Conservation (phyloP, 2,888 invertebrate genomes). For the Cheilosia grossa region DNA sequence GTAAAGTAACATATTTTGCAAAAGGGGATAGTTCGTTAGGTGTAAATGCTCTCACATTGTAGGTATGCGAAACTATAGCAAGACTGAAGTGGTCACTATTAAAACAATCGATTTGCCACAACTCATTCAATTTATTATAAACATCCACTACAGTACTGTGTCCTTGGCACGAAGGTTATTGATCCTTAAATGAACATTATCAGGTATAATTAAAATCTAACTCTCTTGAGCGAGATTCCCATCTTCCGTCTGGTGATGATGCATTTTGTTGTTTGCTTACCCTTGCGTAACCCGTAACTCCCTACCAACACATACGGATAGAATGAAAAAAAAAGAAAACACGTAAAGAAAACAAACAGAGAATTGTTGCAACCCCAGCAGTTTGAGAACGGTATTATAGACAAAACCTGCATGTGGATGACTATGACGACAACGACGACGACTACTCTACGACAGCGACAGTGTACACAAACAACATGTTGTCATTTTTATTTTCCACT, state of each 20-base stretch:
- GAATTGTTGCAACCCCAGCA: constrained; percentile 56
- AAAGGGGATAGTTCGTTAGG: too few species aligned
- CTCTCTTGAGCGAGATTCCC: constrained; percentile 39
- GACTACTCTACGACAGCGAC: not conserved
- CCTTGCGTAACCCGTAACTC: constrained; percentile 57
- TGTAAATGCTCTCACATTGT: too few species aligned
- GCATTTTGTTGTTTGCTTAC: constrained; percentile 57
- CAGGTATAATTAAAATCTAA: constrained; percentile 55
- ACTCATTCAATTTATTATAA: constrained; percentile 16
- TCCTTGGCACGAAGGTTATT: constrained; percentile 56
- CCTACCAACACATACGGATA: not conserved
- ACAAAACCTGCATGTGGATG: constrained; percentile 4
- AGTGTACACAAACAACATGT: constrained; percentile 62
- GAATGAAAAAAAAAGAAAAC: not conserved
- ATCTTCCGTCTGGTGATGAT: constrained; percentile 57
- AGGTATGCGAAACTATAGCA: not conserved
- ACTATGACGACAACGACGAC: too few species aligned
- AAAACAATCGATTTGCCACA: constrained; percentile 28
- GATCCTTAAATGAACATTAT: constrained; percentile 61
- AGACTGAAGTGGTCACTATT: constrained; percentile 5
- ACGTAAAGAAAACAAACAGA: constrained; percentile 14
- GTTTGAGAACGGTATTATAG: constrained; percentile 25
- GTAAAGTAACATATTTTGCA: too few species aligned
- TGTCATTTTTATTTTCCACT: constrained; percentile 63
- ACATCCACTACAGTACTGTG: constrained; percentile 13